Conservation (phyloP, 1,140 invertebrate genomes). For the Bradysia coprophila region DNA sequence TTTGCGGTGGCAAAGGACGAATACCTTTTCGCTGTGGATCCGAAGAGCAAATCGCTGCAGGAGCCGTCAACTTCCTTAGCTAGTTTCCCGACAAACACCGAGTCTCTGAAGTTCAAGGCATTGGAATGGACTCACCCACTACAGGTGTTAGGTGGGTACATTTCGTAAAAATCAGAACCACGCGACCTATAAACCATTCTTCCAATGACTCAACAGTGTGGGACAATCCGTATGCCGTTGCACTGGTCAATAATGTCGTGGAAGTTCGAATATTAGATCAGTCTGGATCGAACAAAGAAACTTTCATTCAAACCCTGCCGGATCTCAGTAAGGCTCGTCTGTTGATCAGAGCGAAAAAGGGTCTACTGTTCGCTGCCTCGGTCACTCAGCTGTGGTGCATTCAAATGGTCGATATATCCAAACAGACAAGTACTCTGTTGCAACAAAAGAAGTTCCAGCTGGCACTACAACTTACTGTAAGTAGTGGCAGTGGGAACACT, state of each 20-base stretch:
- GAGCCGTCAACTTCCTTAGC: no score
- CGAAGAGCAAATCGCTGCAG: constrained; percentile 3
- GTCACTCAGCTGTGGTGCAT: constrained; percentile 75
- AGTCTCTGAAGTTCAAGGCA: no score
- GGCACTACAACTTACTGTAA: constrained; percentile 80
- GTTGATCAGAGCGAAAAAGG: constrained; percentile 44
- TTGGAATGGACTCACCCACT: constrained; percentile 14
- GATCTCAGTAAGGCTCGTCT: constrained; percentile 45
- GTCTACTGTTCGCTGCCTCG: constrained; percentile 72
- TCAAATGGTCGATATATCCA: constrained; percentile 50
- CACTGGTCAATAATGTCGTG: constrained; percentile 57
- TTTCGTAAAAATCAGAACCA: constrained; percentile 1
- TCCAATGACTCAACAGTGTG: constrained; percentile 37
- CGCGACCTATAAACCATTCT: constrained; percentile 4
- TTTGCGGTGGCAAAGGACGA: constrained; percentile 19
- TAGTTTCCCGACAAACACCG: no score
- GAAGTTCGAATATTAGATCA: constrained; percentile 66
- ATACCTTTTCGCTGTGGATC: constrained; percentile 16
- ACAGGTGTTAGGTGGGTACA: constrained; percentile 11
- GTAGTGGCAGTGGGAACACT: constrained; percentile 19
- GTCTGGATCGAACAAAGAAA: constrained; percentile 34
- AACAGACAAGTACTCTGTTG: constrained; percentile 65
- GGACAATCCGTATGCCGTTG: constrained; percentile 80
- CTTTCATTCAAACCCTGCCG: constrained; percentile 58
- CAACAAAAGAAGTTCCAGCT: constrained; percentile 84